Evolutionary conservation across 92 coral and sea anemone species (phyloP).

Genomic region (Anthopleura xanthogrammica): DNA sequence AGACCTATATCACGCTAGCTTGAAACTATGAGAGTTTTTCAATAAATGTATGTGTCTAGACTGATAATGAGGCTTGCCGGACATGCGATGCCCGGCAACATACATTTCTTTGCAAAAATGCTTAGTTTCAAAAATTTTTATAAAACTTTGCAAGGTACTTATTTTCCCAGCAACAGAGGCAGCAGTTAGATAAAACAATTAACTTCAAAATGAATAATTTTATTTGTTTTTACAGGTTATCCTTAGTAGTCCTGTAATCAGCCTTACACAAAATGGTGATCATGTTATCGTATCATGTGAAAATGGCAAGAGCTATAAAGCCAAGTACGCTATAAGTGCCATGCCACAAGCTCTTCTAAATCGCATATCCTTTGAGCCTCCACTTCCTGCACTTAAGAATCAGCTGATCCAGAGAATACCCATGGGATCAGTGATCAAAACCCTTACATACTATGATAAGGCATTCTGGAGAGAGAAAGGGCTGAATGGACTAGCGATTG

Average conservation of each 20-base stretch:
- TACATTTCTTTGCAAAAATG: too few relatives aligned
- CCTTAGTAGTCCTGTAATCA: conserved; percentile 74
- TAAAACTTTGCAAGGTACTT: not conserved
- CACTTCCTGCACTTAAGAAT: conserved; percentile 85
- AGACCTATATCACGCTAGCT: too few relatives aligned
- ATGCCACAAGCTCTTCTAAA: conserved; percentile 94
- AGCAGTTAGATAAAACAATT: not conserved
- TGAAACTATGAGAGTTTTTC: too few relatives aligned
- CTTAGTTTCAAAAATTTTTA: too few relatives aligned
- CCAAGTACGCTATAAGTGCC: conserved; percentile 88
- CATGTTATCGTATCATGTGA: conserved; percentile 76
- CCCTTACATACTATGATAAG: conserved; percentile 62
- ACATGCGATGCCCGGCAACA: too few relatives aligned
- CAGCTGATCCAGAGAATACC: conserved; percentile 78
- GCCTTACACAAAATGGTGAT: conserved; percentile 64
- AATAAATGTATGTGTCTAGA: too few relatives aligned
- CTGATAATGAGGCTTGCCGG: too few relatives aligned
- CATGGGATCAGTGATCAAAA: conserved; percentile 73
- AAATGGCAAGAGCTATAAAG: conserved; percentile 82
- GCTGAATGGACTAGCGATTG: conserved; percentile 68
- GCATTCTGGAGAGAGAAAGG: conserved; percentile 85
- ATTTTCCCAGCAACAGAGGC: not conserved
- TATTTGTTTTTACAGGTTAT: conserved; percentile 46
- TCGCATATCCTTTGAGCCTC: conserved; percentile 84
- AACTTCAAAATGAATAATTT: not conserved